Evolutionary conservation across 2,888 invertebrate genomes (phyloP).

Genomic region (Pollenia labialis): DNA sequence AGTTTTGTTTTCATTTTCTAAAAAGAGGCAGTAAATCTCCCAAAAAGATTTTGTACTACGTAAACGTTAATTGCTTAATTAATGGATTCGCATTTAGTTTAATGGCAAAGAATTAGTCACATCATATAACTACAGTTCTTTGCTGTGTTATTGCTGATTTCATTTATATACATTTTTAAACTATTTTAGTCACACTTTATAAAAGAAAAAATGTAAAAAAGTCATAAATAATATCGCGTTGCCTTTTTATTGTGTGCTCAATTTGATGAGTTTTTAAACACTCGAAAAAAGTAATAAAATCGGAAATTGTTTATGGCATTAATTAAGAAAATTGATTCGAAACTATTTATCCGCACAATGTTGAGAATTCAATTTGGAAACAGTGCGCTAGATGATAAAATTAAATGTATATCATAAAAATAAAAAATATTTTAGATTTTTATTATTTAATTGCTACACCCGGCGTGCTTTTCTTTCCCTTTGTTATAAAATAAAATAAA

Average conservation of each 20-base stretch:
- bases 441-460: no score
- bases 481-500: no score
- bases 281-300: background rate
- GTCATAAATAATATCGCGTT: constrained; percentile 19
- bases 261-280: constrained; percentile 45
- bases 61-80: constrained; percentile 58
- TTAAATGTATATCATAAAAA: no score
- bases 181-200: background rate
- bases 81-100: constrained; percentile 47
- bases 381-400: no score
- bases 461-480: no score
- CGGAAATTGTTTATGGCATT: constrained; percentile 45
- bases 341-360: background rate
- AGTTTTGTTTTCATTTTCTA: no score
- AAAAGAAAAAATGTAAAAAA: background rate
- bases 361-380: no score
- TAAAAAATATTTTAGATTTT: no score
- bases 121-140: constrained; percentile 14
- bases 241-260: constrained; percentile 40
- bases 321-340: background rate
- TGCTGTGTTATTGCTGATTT: background rate
- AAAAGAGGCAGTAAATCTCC: background rate
- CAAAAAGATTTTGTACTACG: background rate
- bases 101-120: constrained; percentile 51
- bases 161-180: background rate